Conservation (phyloP, 2,113 vertebrate genomes). For the Pyrgilauda ruficollis region DNA sequence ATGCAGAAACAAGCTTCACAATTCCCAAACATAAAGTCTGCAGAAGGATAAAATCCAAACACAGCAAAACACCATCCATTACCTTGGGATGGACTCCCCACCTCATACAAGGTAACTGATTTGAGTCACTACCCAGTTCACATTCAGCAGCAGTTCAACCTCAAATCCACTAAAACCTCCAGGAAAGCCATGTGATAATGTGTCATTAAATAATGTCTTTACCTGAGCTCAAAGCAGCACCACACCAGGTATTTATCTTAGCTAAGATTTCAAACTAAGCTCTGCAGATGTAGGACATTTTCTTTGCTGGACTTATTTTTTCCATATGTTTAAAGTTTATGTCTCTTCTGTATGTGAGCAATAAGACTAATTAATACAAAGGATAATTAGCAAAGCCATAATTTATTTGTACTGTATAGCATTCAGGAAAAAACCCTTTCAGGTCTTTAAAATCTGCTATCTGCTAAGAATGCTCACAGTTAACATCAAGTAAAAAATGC, state of each 20-base stretch:
- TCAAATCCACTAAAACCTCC: background rate
- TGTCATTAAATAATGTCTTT: fast-evolving
- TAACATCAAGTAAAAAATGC: background rate
- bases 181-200: fast-evolving
- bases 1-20: background rate
- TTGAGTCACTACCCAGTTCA: background rate
- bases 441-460: background rate
- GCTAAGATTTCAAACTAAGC: background rate
- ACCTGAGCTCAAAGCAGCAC: background rate
- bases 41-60: background rate
- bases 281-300: background rate
- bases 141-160: background rate
- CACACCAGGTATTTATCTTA: background rate
- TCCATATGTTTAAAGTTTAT: background rate
- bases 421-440: background rate
- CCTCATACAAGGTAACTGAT: background rate
- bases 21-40: background rate
- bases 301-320: background rate
- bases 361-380: background rate
- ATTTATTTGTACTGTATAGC: background rate
- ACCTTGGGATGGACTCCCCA: background rate
- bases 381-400: background rate
- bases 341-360: background rate
- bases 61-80: background rate
- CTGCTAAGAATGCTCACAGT: background rate